phyloP scores from a whole-genome alignment of 2,888 invertebrate species.

The Stenotaenia linearis region DNA sequence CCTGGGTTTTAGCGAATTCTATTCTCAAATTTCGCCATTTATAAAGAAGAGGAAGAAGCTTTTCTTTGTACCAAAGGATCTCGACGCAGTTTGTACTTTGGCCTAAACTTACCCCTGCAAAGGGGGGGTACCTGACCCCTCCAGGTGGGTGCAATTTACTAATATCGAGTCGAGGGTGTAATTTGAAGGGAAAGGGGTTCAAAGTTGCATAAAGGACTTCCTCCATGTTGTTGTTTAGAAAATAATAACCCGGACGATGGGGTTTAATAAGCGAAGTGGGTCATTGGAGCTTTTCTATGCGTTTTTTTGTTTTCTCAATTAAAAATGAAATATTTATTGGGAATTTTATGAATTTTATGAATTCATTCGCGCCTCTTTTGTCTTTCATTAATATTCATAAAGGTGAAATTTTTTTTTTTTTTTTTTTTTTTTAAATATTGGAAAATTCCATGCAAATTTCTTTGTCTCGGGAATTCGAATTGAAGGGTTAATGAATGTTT shows the following conservation, averaged over 20 bases:
- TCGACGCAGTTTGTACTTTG: neutral
- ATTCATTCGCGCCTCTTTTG: neutral
- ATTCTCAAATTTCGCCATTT: conserved; percentile 12
- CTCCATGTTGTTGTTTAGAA: neutral
- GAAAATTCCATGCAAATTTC: neutral
- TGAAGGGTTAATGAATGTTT: neutral
- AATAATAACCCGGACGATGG: neutral
- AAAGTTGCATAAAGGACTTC: neutral
- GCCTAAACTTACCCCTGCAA: neutral
- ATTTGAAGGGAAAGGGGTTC: neutral
- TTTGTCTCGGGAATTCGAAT: neutral
- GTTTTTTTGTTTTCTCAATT: neutral
- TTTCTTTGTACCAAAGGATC: neutral
- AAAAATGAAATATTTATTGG: neutral
- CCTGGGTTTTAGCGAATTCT: neutral
- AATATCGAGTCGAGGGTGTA: neutral
- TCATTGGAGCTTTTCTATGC: neutral
- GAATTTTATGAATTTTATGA: neutral
- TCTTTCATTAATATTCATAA: neutral
- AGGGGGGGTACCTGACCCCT: neutral
- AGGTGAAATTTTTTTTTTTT: neutral
- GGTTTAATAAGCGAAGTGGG: conserved; percentile 1
- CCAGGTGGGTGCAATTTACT: neutral
- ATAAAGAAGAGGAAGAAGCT: conserved; percentile 26
- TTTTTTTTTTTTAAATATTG: neutral